Evolutionary conservation across 2,888 invertebrate genomes (phyloP).

Genomic region (Polyploca ridens): DNA sequence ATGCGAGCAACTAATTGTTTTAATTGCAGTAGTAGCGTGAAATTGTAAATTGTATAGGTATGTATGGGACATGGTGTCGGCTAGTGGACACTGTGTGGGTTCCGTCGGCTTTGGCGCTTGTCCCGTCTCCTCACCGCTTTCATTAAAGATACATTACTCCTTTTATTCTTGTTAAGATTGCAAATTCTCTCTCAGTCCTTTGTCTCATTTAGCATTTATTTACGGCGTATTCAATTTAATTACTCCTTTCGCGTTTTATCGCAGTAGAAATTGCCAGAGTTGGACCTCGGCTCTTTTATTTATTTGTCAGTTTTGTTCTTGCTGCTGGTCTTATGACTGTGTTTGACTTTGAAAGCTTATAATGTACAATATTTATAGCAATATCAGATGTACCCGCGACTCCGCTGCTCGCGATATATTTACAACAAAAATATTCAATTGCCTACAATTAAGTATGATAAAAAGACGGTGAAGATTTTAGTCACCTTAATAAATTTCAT

Average conservation of each 20-base stretch:
- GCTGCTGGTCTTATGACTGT: constrained; percentile 56
- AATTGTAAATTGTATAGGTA: constrained; percentile 4
- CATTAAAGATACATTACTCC: constrained; percentile 77
- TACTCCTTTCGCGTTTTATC: constrained; percentile 78
- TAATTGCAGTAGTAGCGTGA: constrained; percentile 13
- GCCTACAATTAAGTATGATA: too few relatives aligned
- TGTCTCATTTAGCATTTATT: constrained; percentile 82
- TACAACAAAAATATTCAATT: too few relatives aligned
- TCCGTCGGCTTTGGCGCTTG: constrained; percentile 29
- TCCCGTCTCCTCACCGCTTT: constrained; percentile 56
- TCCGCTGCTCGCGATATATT: too few relatives aligned
- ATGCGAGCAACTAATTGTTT: constrained; percentile 13
- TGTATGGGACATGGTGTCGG: constrained; percentile 16
- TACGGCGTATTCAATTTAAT: constrained; percentile 81
- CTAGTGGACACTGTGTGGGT: constrained; percentile 33
- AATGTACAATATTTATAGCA: background rate
- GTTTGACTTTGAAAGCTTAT: constrained; percentile 19
- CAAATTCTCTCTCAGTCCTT: constrained; percentile 75
- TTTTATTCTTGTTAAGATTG: constrained; percentile 78
- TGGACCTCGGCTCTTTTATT: constrained; percentile 69
- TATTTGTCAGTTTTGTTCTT: constrained; percentile 71
- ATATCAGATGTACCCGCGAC: too few relatives aligned
- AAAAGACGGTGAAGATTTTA: too few relatives aligned
- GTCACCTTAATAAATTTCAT: too few relatives aligned
- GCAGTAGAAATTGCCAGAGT: constrained; percentile 68